Evolutionary conservation across 2,113 vertebrate genomes (phyloP), one percentile per base, ranked within the genome.

Genomic region (Rhea americana): DNA sequence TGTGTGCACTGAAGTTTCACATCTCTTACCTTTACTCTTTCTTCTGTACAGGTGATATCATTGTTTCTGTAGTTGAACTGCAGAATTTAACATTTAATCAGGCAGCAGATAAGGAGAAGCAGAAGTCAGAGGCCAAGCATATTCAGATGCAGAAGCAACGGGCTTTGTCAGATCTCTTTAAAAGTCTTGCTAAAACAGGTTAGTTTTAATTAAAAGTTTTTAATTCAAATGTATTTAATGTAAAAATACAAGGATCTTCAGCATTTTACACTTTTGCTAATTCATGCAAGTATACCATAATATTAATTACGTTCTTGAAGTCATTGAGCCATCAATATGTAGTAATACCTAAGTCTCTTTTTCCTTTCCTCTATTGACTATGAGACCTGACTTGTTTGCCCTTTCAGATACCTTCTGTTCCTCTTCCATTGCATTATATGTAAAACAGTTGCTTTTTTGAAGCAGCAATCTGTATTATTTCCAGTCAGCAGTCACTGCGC

Each of bases 71-170:
- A 81, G 93, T 39, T 35, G 98, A 98, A 47, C 97, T 99, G 67
- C 99, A 99, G 89, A 97, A 93, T 78, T 97, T 99, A 84, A 97
- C 86, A 3, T 87, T 99, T 63, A 97, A 99, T 93, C 92, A 95
- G 41, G 97, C 98, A 1, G 97, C 98, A 59, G 98, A 99, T 76
- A 99, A 98, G 62, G 99, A 99, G 87, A 99, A 98, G 92, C 99
- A 99, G 95, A 98, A 95, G 45, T 96, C 98, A 0, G 98, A 99
- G 89, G 98, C 98, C 76, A 99, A 99, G 82, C 98, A 99, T 90
- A 99, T 99, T 96, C 98, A 99, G 24, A 98, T 98, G 98, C 99
- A 98, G 95, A 99, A 99, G 93, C 99, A 99, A 93, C 97, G 99
- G 61, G 99, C 99, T 7, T 96, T 99, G 56, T 97, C 99, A 13